Evolutionary conservation across 2,113 vertebrate genomes (phyloP), one percentile per base, ranked within the genome.

Genomic region (Hystrix brachyura): DNA sequence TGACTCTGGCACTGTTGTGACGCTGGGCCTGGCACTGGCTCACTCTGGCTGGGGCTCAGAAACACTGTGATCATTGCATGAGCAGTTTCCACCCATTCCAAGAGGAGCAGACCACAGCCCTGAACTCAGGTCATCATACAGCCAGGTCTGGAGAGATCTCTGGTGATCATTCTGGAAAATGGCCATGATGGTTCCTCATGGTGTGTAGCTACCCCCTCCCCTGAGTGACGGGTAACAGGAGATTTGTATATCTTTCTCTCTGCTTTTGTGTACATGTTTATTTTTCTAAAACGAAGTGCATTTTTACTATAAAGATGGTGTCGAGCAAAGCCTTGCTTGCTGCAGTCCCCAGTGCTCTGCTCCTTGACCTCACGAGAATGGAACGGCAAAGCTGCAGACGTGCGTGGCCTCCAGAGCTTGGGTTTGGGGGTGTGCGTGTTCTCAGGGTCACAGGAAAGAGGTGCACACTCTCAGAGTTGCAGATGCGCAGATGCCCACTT

Each of bases 241-340:
- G 23, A 76, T 67, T 74, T 67, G 91, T 43, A 19, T 53, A 43
- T 83, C 34, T 86, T 72, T 25, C 27, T 92, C 62, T 65, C 48
- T 69, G 32, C 5, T 90, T 85, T 38, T 72, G 3, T 87, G 18
- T 81, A 5, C n/a, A 72, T 87, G 78, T 92, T 65, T 2, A 51
- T 72, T 71, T 67, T 82, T 87, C 29, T 55, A 48, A 51, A 95
- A 60, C 53, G 13, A 79, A 21, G 64, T 7, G 3, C 48, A 59
- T 87, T 79, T 89, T 95, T 89, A 46, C 83, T 62, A 90, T 60
- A 71, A 87, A 92, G 81, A 15, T n/a, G 1, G 38, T 48, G 34
- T 32, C 79, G 71, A 80, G 51, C 65, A 57, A 90, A 92, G 91
- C 87, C n/a, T 64, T 59, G 67, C 43, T 72, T 53, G 43, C 10